A percentile compares a stretch with the other conserved stretches of the same genome.
Conservation (phyloP, 2,888 invertebrate genomes). For the Netelia virgata region DNA sequence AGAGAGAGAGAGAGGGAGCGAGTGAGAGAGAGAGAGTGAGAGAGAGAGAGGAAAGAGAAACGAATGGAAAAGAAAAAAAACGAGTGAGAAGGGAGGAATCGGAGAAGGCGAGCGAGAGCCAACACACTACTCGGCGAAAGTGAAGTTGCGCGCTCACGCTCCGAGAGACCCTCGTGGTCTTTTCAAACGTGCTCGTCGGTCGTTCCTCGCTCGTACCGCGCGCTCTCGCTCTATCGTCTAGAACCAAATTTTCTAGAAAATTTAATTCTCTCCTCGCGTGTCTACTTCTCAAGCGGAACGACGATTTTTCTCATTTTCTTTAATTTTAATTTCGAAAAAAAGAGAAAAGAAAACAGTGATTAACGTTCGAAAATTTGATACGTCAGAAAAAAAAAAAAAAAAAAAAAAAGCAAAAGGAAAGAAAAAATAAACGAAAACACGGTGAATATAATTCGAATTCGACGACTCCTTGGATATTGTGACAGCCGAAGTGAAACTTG, state of each 20-base stretch:
- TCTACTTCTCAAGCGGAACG: no score
- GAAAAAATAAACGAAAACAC: neutral
- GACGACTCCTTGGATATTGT: constrained; percentile 36
- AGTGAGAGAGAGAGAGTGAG: constrained; percentile 32
- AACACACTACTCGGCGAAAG: constrained; percentile 70
- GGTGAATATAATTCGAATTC: neutral
- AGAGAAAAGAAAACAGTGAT: neutral
- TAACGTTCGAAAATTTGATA: neutral
- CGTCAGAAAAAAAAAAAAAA: neutral
- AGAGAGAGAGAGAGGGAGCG: neutral
- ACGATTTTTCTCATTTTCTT: no score
- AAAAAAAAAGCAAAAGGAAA: neutral
- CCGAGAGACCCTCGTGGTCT: constrained; percentile 60
- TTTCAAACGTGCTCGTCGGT: constrained; percentile 50
- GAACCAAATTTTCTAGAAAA: no score
- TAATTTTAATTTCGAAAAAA: neutral
- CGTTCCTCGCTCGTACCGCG: constrained; percentile 39
- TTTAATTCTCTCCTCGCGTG: no score
- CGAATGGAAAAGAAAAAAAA: constrained; percentile 20
- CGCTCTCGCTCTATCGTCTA: no score
- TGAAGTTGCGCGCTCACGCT: constrained; percentile 69
- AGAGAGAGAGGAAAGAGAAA: constrained; percentile 24
- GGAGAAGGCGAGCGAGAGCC: constrained; percentile 60
- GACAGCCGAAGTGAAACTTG: constrained; percentile 18
- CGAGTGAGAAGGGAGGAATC: constrained; percentile 61